Percentiles rank a stretch among this genome's conserved stretches.
Conservation (phyloP, 1,140 invertebrate species). For the Stenopsyche tienmushanensis region DNA sequence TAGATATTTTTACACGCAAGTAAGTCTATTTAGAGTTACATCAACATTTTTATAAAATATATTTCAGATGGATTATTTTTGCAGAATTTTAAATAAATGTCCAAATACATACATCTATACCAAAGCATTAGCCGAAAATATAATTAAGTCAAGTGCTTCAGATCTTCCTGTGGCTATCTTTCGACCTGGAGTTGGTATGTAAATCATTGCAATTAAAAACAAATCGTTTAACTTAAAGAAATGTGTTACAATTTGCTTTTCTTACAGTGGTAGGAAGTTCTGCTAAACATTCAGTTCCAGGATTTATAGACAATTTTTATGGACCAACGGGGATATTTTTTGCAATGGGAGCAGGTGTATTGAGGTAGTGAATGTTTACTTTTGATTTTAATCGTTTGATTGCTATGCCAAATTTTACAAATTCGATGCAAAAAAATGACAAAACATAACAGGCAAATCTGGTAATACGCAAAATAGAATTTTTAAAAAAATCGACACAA, state of each 20-base stretch:
- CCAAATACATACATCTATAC: slow-evolving; percentile 10
- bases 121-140: background rate
- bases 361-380: too few species aligned
- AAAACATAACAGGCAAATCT: too few species aligned
- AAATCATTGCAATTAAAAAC: background rate
- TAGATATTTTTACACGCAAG: too few species aligned
- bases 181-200: slow-evolving; percentile 9
- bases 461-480: too few species aligned
- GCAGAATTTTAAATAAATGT: slow-evolving; percentile 1
- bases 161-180: slow-evolving; percentile 15
- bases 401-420: too few species aligned
- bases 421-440: too few species aligned
- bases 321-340: slow-evolving; percentile 1
- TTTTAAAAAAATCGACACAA: too few species aligned
- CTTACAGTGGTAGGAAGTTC: background rate
- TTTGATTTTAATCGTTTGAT: too few species aligned
- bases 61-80: too few species aligned
- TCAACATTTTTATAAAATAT: too few species aligned
- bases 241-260: background rate
- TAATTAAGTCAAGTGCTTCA: slow-evolving; percentile 1
- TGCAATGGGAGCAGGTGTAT: background rate
- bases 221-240: too few species aligned
- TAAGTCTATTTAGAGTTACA: too few species aligned
- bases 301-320: slow-evolving; percentile 12
- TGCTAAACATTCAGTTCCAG: background rate